These are phyloP conservation scores for Achatina immaculata DNA, from an alignment of 1,140 invertebrate genomes.

Conservation along the genomic window DNA sequence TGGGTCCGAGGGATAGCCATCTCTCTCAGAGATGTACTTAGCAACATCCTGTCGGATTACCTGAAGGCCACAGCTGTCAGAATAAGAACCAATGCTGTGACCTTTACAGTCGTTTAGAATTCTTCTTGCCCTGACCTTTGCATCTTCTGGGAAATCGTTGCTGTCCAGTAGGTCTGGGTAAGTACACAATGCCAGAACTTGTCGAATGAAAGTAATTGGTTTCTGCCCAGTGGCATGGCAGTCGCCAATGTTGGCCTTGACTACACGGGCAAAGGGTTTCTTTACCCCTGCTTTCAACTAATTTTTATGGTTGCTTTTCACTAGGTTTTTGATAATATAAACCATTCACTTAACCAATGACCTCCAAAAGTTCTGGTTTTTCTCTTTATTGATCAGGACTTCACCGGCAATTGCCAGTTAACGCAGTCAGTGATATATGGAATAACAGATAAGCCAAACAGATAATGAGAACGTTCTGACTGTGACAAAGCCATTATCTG, in stretches of 20 bases:
- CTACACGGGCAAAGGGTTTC: conserved; percentile 94
- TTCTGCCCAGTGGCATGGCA: conserved; percentile 97
- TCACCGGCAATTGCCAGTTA: too few species aligned
- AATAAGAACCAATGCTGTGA: conserved; percentile 82
- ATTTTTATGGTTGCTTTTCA: too few species aligned
- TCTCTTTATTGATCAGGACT: too few species aligned
- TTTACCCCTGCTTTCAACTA: conserved; percentile 78
- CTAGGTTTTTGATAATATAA: too few species aligned
- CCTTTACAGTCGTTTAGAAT: conserved; percentile 88
- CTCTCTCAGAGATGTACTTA: conserved; percentile 87
- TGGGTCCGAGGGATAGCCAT: conserved; percentile 83
- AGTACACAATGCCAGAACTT: conserved; percentile 80
- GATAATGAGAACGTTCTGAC: too few species aligned
- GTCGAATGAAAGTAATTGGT: conserved; percentile 88
- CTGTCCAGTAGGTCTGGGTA: conserved; percentile 81
- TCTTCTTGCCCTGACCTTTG: conserved; percentile 81
- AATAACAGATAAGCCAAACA: too few species aligned
- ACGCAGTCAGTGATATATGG: too few species aligned
- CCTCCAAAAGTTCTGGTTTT: too few species aligned
- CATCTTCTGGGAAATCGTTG: conserved; percentile 85
- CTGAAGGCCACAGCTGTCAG: conserved; percentile 93
- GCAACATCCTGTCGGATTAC: conserved; percentile 90
- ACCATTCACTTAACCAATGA: too few species aligned
- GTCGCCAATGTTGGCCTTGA: conserved; percentile 98
- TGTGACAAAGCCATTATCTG: too few species aligned